Conservation (phyloP, 2,797 vertebrate genomes). For the Siniperca obscura region DNA sequence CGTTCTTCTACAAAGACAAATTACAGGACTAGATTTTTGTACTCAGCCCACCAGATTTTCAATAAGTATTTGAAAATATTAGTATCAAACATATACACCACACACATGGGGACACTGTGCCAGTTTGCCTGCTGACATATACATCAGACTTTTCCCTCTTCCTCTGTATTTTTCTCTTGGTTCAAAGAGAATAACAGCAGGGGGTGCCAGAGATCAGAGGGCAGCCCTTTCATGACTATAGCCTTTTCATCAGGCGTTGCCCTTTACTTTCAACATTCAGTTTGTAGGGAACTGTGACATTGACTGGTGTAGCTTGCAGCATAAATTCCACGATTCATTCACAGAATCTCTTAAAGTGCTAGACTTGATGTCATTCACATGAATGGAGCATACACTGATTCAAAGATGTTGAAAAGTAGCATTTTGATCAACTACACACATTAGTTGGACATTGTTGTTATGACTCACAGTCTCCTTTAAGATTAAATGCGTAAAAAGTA, state of each 20-base stretch:
- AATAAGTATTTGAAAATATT: neutral
- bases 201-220: slow-evolving; percentile 81
- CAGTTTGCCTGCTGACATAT: slow-evolving; percentile 32
- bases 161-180: slow-evolving; percentile 26
- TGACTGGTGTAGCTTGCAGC: neutral
- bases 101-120: accelerated
- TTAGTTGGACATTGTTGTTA: neutral
- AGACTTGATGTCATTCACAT: neutral
- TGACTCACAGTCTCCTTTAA: neutral
- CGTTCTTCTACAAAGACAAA: neutral
- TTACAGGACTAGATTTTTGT: neutral
- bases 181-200: slow-evolving; percentile 77
- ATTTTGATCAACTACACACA: slow-evolving; percentile 2
- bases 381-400: slow-evolving; percentile 5
- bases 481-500: neutral
- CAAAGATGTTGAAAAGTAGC: neutral
- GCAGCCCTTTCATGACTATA: slow-evolving; percentile 64
- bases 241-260: slow-evolving; percentile 59
- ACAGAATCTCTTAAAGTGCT: slow-evolving; percentile 1
- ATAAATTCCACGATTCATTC: neutral
- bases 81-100: neutral
- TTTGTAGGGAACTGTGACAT: neutral
- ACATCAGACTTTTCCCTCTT: neutral
- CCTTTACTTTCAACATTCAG: slow-evolving; percentile 55
- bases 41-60: neutral